Conservation (phyloP, 2,113 vertebrate species). For the Hyperoodon ampullatus region DNA sequence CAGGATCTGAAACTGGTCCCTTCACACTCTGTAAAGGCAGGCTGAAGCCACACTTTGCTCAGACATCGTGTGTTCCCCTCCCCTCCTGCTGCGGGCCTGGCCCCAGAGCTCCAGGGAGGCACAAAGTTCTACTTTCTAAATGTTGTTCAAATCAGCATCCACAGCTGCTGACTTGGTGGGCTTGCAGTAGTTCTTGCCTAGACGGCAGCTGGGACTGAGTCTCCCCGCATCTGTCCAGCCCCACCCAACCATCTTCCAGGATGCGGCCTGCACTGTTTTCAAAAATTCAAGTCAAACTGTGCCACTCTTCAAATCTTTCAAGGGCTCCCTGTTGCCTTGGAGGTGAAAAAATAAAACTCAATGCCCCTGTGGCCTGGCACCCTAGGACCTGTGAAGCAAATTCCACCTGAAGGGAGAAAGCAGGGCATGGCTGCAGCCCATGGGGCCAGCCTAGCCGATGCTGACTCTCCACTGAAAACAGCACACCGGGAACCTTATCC, state of each 20-base stretch:
- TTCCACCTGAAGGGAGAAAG: not conserved
- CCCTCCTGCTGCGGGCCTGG: too few relatives aligned
- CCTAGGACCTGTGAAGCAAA: fast-evolving
- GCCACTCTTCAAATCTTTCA: not conserved
- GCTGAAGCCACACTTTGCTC: not conserved
- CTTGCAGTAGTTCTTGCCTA: not conserved
- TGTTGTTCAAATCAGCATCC: fast-evolving
- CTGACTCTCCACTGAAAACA: fast-evolving
- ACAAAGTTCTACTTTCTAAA: not conserved
- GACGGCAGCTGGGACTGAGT: not conserved
- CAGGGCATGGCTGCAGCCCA: not conserved
- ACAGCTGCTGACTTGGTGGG: fast-evolving
- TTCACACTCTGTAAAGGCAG: not conserved
- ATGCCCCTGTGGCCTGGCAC: too few relatives aligned
- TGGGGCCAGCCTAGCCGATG: fast-evolving
- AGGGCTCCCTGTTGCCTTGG: not conserved
- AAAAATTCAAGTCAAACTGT: not conserved
- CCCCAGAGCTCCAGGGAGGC: not conserved
- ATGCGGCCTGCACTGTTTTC: fast-evolving
- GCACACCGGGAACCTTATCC: not conserved
- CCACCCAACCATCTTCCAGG: not conserved
- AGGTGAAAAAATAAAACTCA: not conserved
- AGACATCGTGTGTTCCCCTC: fast-evolving
- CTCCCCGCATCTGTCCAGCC: not conserved
- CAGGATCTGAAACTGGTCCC: not conserved